Percentiles rank a stretch among this genome's conserved stretches.
These are phyloP conservation scores for Columba janthina DNA, from an alignment of 2,113 vertebrate species.

Conservation along the genomic window DNA sequence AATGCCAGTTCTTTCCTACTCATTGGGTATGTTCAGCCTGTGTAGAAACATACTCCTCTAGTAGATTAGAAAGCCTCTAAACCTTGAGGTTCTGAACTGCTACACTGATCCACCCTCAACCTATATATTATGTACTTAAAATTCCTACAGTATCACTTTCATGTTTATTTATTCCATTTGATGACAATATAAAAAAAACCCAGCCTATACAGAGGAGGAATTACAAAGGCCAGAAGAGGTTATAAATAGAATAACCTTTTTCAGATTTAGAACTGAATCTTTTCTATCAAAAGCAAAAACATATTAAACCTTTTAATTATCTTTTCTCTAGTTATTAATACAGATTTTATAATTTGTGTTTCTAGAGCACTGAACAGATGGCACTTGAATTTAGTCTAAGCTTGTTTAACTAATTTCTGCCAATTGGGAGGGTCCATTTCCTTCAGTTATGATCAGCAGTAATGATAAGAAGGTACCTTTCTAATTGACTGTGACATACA, in stretches of 20 bases:
- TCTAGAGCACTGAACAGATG: conserved; percentile 20
- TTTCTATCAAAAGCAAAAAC: not conserved
- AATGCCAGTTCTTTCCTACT: not conserved
- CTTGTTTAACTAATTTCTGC: conserved; percentile 48
- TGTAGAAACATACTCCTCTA: not conserved
- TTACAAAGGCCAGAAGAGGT: not conserved
- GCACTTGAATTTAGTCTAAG: not conserved
- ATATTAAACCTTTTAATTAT: not conserved
- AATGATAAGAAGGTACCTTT: conserved; percentile 40
- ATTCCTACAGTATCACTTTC: not conserved
- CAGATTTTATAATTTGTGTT: not conserved
- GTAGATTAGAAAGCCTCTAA: not conserved
- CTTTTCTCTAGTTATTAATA: not conserved
- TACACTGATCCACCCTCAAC: not conserved
- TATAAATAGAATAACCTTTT: not conserved
- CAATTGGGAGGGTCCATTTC: not conserved
- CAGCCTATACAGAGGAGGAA: not conserved
- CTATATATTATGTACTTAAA: not conserved
- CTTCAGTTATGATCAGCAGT: conserved; percentile 42
- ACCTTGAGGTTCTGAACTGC: not conserved
- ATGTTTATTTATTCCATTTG: not conserved
- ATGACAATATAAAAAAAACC: not conserved
- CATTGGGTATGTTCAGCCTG: not conserved
- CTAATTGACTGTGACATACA: conserved; percentile 49
- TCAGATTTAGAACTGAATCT: not conserved